phyloP scores from a whole-genome alignment of 2,888 invertebrate genomes.

The Cactoblastis cactorum region DNA sequence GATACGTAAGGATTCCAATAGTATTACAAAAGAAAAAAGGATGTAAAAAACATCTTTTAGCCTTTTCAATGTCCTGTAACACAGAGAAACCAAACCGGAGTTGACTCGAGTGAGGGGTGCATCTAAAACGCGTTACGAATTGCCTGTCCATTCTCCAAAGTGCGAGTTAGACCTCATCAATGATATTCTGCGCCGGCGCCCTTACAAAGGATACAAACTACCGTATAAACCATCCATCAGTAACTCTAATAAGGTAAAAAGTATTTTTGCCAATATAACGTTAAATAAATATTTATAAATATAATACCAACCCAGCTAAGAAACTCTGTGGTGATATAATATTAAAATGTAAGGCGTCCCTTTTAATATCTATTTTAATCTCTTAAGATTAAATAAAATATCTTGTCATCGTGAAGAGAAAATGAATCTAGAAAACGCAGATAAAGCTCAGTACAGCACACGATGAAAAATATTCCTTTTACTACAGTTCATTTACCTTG shows the following conservation, averaged over 20 bases:
- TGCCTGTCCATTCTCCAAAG: neutral
- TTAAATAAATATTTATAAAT: neutral
- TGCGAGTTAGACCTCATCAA: constrained; percentile 2
- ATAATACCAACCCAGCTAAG: too few relatives aligned
- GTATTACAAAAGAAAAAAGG: neutral
- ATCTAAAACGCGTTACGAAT: neutral
- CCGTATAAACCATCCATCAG: constrained; percentile 1
- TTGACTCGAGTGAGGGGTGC: neutral
- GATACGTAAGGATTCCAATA: too few relatives aligned
- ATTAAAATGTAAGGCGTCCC: too few relatives aligned
- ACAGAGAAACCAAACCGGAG: neutral
- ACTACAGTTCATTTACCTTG: constrained; percentile 34
- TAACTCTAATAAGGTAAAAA: neutral
- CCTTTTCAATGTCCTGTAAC: neutral
- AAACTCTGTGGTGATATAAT: too few relatives aligned
- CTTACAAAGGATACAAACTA: constrained; percentile 1
- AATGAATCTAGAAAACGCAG: too few relatives aligned
- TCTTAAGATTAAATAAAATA: too few relatives aligned
- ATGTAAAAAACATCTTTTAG: neutral
- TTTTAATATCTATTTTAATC: too few relatives aligned
- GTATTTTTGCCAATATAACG: neutral
- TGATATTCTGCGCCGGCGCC: constrained; percentile 1
- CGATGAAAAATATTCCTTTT: constrained; percentile 14
- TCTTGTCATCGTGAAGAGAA: too few relatives aligned
- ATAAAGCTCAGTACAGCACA: neutral